phyloP scores from a whole-genome alignment of 1,140 invertebrate species.

The Periplaneta americana region DNA sequence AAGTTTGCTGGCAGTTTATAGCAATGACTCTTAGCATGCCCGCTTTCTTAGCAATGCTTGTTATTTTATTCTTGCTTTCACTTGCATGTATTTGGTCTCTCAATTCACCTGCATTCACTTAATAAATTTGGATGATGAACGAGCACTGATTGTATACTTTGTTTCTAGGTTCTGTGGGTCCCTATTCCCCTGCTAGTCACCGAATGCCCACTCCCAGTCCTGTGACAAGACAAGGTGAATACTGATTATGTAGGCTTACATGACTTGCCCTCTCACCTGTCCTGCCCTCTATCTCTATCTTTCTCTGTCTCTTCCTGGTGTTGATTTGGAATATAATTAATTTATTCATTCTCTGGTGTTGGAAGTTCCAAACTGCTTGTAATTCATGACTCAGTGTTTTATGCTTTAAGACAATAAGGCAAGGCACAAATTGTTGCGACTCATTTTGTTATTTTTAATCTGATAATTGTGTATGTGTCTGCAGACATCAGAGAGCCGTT shows the following conservation, averaged over 20 bases:
- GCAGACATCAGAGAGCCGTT: no score
- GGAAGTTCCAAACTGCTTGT: no score
- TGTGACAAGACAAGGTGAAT: conserved; percentile 29
- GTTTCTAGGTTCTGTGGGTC: conserved; percentile 43
- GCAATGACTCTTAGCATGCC: not conserved
- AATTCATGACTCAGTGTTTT: no score
- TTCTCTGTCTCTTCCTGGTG: not conserved
- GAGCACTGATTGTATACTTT: conserved; percentile 22
- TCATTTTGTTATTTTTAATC: no score
- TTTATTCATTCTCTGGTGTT: no score
- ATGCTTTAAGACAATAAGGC: no score
- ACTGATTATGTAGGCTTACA: conserved; percentile 15
- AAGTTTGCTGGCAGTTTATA: not conserved
- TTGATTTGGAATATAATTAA: not conserved
- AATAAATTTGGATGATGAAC: not conserved
- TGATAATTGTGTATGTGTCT: no score
- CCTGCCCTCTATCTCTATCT: conserved; percentile 9
- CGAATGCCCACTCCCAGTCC: conserved; percentile 29
- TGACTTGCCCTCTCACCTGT: conserved; percentile 17
- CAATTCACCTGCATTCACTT: not conserved
- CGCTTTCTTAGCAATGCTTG: not conserved
- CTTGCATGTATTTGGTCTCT: not conserved
- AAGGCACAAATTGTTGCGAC: no score
- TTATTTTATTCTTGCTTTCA: not conserved
- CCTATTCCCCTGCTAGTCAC: conserved; percentile 45